Evolutionary conservation across 2,113 vertebrate species (phyloP), one percentile per base, ranked within the genome.

Genomic region (Poecilia latipinna): DNA sequence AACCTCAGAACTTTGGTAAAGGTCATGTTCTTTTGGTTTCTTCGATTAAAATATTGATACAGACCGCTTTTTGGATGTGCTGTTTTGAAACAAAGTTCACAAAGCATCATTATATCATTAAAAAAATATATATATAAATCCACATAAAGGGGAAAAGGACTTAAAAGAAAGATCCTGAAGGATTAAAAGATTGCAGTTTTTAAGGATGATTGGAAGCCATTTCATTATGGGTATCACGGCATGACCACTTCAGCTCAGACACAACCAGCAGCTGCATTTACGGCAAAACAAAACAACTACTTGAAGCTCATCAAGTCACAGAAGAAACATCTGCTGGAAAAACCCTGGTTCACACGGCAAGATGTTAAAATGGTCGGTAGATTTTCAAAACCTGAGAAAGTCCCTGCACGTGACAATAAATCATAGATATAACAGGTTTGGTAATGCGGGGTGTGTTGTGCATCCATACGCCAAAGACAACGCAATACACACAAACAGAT

Each of bases 1-100:
- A 82, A 91, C 90, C 82, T 90, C 87, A 90, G 88, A 89, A 80
- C 80, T 83, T 82, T 71, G 80, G 75, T 72, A 86, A 87, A 90
- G 90, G 86, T 91, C 73, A 74, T 71, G 84, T 84, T 86, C 77
- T 86, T 83, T 88, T 87, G 86, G 80, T 77, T 88, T 87, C 82
- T 70, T 91, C 86, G 80, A 80, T 81, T 74, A 84, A 82, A 84
- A 90, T 68, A 79, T 89, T 82, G 90, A 91, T 69, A 68, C 62
- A 33, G 68, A 63, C 15, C 48, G 26, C 35, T 15, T 39, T 70
- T 63, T 70, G 68, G n/a, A 37, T 12, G 8, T 22, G 8, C 28
- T 3, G 15, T 15, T 42, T 39, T 32, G 1, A 68, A 83, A 80
- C 83, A 89, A 82, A 73, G 82, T 88, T 33, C 88, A 77, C 74